Evolutionary conservation across 1,140 invertebrate species (phyloP).

Genomic region (Atta texana): DNA sequence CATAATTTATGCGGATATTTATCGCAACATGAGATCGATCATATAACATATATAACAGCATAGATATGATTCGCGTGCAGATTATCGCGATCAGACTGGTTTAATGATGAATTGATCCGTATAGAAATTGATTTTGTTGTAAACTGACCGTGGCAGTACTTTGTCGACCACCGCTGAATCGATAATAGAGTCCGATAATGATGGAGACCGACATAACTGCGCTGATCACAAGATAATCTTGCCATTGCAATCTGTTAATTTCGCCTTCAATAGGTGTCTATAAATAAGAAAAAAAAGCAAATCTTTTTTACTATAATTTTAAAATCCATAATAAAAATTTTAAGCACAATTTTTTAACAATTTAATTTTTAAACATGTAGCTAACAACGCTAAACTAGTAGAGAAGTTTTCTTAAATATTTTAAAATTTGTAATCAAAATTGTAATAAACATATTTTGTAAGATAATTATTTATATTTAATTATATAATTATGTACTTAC

Average conservation of each 20-base stretch:
- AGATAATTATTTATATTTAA: not conserved
- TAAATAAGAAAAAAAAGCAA: constrained; percentile 3
- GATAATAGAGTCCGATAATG: constrained; percentile 92
- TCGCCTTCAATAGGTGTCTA: constrained; percentile 23
- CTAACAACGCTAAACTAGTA: not conserved
- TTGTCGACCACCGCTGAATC: constrained; percentile 94
- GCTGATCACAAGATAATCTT: constrained; percentile 81
- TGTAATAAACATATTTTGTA: not conserved
- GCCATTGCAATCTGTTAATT: constrained; percentile 73
- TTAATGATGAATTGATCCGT: constrained; percentile 48
- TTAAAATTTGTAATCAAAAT: constrained; percentile 4
- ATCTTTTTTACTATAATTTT: not conserved
- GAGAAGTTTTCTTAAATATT: constrained; percentile 3
- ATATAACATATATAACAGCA: constrained; percentile 27
- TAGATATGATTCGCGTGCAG: not conserved
- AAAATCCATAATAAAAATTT: not conserved
- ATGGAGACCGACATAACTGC: constrained; percentile 82
- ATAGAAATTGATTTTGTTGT: constrained; percentile 69
- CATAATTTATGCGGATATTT: constrained; percentile 66
- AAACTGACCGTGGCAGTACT: constrained; percentile 91
- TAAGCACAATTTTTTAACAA: constrained; percentile 1
- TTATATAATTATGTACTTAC: constrained; percentile 58
- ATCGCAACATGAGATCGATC: constrained; percentile 54
- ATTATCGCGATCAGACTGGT: constrained; percentile 54
- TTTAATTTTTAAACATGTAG: not conserved